These are phyloP conservation scores for Corvus hawaiiensis DNA, from an alignment of 2,113 vertebrate species.

Conservation along the genomic window DNA sequence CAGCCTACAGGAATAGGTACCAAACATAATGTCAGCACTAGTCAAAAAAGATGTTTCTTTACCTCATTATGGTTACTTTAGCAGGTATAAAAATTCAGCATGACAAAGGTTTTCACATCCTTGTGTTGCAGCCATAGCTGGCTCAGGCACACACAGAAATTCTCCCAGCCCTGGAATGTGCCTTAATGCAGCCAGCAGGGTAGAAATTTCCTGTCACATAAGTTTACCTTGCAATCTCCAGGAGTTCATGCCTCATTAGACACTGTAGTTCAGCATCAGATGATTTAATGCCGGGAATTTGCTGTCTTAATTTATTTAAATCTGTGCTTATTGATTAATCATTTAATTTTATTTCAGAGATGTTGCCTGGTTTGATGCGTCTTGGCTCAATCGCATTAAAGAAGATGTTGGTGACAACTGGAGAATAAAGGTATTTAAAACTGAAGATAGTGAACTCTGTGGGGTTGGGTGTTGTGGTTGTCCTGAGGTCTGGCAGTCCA, in stretches of 20 bases:
- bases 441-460: neutral
- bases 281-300: neutral
- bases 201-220: neutral
- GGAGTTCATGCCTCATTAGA: neutral
- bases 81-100: neutral
- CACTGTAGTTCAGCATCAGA: neutral
- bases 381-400: slow-evolving; percentile 91
- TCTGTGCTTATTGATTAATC: neutral
- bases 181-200: neutral
- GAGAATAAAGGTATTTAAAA: slow-evolving; percentile 89
- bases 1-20: neutral
- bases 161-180: neutral
- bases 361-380: slow-evolving; percentile 84
- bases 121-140: neutral
- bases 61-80: neutral
- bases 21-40: neutral
- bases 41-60: neutral
- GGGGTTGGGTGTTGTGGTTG: neutral
- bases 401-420: slow-evolving; percentile 90
- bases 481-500: neutral
- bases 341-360: slow-evolving; percentile 78
- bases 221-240: neutral
- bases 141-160: neutral
- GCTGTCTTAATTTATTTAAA: neutral
- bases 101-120: neutral